Base-by-base conservation (phyloP, 2,113 vertebrate species). In the Menura novaehollandiae region DNA sequence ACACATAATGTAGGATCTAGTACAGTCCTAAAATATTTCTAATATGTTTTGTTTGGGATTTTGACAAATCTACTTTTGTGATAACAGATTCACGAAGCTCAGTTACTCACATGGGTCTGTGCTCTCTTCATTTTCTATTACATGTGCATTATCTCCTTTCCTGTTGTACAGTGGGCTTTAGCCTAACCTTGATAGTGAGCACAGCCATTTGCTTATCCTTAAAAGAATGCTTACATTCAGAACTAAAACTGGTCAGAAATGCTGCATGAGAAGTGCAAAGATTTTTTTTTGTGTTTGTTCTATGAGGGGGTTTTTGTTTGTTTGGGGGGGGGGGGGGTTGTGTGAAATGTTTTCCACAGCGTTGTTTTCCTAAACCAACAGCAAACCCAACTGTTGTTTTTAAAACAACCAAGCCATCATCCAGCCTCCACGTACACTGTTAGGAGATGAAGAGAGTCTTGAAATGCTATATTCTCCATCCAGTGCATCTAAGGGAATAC, bases 401-500 rank as follows among this genome's bases (percentile, higher is more conserved):
- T 72, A 66, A 26, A 79, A 47, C 49, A 88, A 41, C 41, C 43
- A 59, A 90, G 13, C 46, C 81, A 91, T 91, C 58, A 33, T 28
- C 39, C 85, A 95, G 35, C 51, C 26, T 84, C 73, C 55, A 18
- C 56, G 35, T 67, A 60, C 77, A 55, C 51, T 28, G n/a, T 33
- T 39, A 76, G 85, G 66, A 82, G 63, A 88, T 71, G 71, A 93
- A 85, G 6, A 75, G 74, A 74, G 33, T 43, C 39, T 83, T 86
- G 64, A 80, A 96, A 91, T 67, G 68, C 17, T 49, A 3, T 76
- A 21, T 88, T 88, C 92, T 93, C 82, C 55, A 91, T 77, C 85
- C 75, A 95, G 55, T 93, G 88, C 39, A 63, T 93, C 88, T 91
- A 76, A 89, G 89, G 46, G 91, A 89, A 28, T 79, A 79, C 75